A percentile compares a stretch with the other conserved stretches of the same genome.
Conservation (phyloP, 2,888 invertebrate genomes). For the Lasioglossum malachurum region DNA sequence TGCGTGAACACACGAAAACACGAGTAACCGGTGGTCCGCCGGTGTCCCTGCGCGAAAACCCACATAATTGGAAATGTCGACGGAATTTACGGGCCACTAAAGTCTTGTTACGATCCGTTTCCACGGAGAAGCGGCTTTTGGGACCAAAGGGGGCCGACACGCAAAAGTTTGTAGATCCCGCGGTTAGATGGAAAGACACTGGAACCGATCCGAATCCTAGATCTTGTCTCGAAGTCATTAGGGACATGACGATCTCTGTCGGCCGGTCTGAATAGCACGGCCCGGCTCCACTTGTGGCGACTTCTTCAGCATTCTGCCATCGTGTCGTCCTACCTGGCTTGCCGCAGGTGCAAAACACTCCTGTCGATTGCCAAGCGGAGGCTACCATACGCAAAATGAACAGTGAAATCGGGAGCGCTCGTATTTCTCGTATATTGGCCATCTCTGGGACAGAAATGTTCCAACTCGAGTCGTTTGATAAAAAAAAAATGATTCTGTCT, state of each 20-base stretch:
- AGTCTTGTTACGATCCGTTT: conserved; percentile 66
- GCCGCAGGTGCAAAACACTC: neutral
- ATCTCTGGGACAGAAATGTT: neutral
- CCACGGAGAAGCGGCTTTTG: conserved; percentile 14
- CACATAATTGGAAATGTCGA: conserved; percentile 64
- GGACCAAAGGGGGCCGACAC: conserved; percentile 65
- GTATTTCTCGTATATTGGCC: neutral
- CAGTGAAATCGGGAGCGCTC: neutral
- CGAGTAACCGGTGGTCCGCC: conserved; percentile 33
- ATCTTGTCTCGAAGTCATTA: conserved; percentile 82
- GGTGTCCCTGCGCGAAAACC: conserved; percentile 49
- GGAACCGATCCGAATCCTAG: conserved; percentile 66
- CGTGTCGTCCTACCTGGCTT: neutral
- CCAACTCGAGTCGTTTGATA: neutral
- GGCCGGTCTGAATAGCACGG: conserved; percentile 32
- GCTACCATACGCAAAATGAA: neutral
- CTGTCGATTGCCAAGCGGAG: neutral
- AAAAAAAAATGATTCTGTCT: neutral
- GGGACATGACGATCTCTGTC: conserved; percentile 78
- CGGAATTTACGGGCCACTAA: conserved; percentile 61
- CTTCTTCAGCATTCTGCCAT: conserved; percentile 31
- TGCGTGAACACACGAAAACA: conserved; percentile 43
- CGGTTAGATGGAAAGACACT: conserved; percentile 66
- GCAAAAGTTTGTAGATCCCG: conserved; percentile 76
- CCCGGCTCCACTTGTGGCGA: conserved; percentile 15